Evolutionary conservation across 2,113 vertebrate genomes (phyloP).

Genomic region (Aspiorhynchus laticeps): DNA sequence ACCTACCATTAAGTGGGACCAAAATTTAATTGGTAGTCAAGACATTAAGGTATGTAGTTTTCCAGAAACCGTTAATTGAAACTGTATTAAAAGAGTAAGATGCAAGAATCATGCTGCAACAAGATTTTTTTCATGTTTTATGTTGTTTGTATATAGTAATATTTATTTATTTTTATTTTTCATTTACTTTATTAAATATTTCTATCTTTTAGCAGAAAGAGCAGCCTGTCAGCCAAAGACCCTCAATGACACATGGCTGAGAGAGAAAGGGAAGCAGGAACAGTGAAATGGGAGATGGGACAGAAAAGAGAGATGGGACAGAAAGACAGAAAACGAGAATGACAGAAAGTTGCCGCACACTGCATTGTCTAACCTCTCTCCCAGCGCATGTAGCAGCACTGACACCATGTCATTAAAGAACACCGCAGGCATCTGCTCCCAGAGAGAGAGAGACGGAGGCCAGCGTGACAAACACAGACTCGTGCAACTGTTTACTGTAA

Average conservation of each 20-base stretch:
- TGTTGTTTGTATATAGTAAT: background rate
- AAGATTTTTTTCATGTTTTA: background rate
- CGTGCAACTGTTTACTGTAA: slow-evolving; percentile 40
- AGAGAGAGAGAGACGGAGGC: slow-evolving; percentile 22
- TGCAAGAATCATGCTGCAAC: background rate
- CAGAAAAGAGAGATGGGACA: slow-evolving; percentile 25
- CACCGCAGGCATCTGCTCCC: slow-evolving; percentile 41
- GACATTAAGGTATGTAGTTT: background rate
- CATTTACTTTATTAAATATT: background rate
- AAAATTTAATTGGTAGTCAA: background rate
- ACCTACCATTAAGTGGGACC: background rate
- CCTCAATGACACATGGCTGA: slow-evolving; percentile 60
- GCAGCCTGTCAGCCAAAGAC: slow-evolving; percentile 65
- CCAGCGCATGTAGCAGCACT: slow-evolving; percentile 40
- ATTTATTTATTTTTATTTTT: background rate
- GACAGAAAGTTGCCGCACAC: slow-evolving; percentile 23
- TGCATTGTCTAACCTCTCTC: slow-evolving; percentile 31
- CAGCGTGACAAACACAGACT: slow-evolving; percentile 35
- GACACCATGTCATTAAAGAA: slow-evolving; percentile 39
- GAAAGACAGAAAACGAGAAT: slow-evolving; percentile 24
- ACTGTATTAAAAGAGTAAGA: no score
- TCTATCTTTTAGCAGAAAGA: slow-evolving; percentile 45
- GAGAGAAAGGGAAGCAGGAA: background rate
- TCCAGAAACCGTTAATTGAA: no score
- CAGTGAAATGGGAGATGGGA: background rate